A percentile compares a stretch with the other conserved stretches of the same genome.
Conservation (phyloP, 2,888 invertebrate species). For the Plebejus melissa region DNA sequence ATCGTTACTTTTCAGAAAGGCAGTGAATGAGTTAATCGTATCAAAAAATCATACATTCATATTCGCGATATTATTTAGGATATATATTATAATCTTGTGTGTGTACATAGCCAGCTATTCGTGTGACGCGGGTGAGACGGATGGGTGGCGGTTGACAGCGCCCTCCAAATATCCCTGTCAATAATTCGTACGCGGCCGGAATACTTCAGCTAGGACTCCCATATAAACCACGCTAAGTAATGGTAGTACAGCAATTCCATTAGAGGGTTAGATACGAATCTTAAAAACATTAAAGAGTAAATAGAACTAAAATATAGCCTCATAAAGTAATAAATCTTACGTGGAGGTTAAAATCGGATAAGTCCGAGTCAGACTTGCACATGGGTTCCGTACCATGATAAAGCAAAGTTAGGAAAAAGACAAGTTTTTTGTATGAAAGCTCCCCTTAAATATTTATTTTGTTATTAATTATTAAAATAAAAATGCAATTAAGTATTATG, state of each 20-base stretch:
- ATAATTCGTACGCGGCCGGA: conserved; percentile 69
- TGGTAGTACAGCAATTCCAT: background rate
- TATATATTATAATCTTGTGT: background rate
- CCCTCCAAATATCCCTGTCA: conserved; percentile 60
- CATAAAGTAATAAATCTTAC: background rate
- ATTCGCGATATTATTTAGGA: background rate
- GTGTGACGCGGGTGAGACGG: conserved; percentile 25
- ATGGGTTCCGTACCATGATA: too few relatives aligned
- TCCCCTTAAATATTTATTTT: too few relatives aligned
- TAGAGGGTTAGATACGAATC: background rate
- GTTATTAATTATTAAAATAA: too few relatives aligned
- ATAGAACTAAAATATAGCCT: background rate
- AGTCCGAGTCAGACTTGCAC: too few relatives aligned
- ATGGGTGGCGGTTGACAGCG: conserved; percentile 37
- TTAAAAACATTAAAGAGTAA: background rate
- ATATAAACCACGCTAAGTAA: conserved; percentile 14
- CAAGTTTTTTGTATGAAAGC: too few relatives aligned
- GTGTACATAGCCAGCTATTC: background rate
- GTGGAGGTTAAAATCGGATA: too few relatives aligned
- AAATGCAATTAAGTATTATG: too few relatives aligned
- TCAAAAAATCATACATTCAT: background rate
- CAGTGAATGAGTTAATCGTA: background rate
- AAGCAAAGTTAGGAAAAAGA: too few relatives aligned
- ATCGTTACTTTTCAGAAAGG: too few relatives aligned
- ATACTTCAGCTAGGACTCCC: conserved; percentile 36